Evolutionary conservation across 2,888 invertebrate genomes (phyloP).

Genomic region (Drosophila anomalata): DNA sequence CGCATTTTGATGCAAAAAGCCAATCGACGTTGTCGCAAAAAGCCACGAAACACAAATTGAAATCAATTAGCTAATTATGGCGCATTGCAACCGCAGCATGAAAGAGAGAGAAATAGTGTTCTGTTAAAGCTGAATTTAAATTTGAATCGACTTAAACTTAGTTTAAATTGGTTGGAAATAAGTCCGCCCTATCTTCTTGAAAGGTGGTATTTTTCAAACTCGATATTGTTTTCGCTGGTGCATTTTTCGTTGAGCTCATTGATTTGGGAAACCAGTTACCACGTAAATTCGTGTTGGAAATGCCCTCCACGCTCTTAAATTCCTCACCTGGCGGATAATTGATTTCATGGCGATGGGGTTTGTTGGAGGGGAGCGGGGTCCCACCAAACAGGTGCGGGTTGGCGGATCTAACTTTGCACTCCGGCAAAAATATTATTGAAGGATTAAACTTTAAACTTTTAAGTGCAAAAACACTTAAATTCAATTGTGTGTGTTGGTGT

Average conservation of each 20-base stretch:
- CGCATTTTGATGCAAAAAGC: slow-evolving; percentile 56
- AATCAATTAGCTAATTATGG: slow-evolving; percentile 78
- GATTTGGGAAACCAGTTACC: slow-evolving; percentile 55
- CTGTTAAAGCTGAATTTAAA: slow-evolving; percentile 38
- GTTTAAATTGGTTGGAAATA: background rate
- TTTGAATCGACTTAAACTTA: slow-evolving; percentile 21
- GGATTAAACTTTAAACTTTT: slow-evolving; percentile 79
- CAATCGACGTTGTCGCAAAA: slow-evolving; percentile 44
- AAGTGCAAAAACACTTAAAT: slow-evolving; percentile 78
- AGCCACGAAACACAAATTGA: slow-evolving; percentile 61
- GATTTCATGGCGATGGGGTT: slow-evolving; percentile 32
- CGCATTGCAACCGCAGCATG: slow-evolving; percentile 49
- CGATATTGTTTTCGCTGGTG: background rate
- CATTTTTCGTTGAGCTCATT: slow-evolving; percentile 21
- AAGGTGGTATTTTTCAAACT: background rate
- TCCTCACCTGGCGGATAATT: slow-evolving; percentile 54
- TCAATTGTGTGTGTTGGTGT: slow-evolving; percentile 60
- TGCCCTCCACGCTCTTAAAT: slow-evolving; percentile 26
- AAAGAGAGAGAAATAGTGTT: slow-evolving; percentile 9
- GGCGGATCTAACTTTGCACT: slow-evolving; percentile 70
- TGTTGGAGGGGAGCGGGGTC: slow-evolving; percentile 4
- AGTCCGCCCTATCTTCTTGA: background rate
- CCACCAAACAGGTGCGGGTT: slow-evolving; percentile 11
- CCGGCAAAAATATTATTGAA: slow-evolving; percentile 75
- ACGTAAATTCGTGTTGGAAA: slow-evolving; percentile 23